A percentile compares a stretch with the other conserved stretches of the same genome.
Evolutionary conservation across 1,140 invertebrate species (phyloP).

Genomic region (Aphidius ervi): DNA sequence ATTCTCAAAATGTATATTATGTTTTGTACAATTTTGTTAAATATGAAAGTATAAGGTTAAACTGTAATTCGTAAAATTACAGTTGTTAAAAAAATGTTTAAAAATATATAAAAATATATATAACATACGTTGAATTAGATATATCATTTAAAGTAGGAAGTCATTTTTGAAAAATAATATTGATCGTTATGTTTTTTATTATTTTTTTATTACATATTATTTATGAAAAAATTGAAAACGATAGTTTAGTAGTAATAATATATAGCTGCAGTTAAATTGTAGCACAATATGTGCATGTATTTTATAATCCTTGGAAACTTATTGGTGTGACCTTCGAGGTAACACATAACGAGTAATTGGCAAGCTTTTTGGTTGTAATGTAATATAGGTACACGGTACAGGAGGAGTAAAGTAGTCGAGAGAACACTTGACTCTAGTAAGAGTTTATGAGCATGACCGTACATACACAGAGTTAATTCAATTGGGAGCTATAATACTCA

Average conservation of each 20-base stretch:
- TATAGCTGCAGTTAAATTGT: background rate
- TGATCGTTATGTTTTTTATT: no score
- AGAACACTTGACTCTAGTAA: constrained; percentile 48
- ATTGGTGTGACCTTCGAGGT: constrained; percentile 27
- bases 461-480: constrained; percentile 45
- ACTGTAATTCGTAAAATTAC: no score
- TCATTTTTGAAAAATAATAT: no score
- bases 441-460: constrained; percentile 49
- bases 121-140: no score
- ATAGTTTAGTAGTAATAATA: background rate
- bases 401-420: constrained; percentile 37
- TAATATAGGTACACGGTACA: constrained; percentile 39
- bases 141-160: no score
- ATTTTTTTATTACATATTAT: no score
- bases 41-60: no score
- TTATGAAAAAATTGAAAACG: no score
- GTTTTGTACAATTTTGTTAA: no score
- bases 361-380: constrained; percentile 16
- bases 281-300: background rate
- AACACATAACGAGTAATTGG: constrained; percentile 33
- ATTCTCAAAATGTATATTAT: no score
- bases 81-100: no score
- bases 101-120: no score
- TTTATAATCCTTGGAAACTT: constrained; percentile 27
- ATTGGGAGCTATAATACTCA: constrained; percentile 30